A percentile compares a stretch with the other conserved stretches of the same genome.
Evolutionary conservation across 2,113 vertebrate genomes (phyloP).

Genomic region (Brachirus orientalis): DNA sequence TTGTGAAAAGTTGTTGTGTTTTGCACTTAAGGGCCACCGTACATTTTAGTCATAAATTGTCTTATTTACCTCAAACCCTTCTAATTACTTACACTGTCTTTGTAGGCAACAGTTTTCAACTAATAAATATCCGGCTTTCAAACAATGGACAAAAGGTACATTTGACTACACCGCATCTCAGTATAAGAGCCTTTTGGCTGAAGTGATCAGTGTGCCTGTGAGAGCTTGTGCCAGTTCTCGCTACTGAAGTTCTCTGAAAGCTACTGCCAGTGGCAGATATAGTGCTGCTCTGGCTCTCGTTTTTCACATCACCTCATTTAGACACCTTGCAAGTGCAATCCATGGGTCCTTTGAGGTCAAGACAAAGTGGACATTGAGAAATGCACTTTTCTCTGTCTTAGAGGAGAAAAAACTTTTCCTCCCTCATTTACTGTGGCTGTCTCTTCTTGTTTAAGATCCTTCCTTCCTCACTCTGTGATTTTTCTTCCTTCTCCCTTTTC

Average conservation of each 20-base stretch:
- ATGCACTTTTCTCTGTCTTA: conserved; percentile 50
- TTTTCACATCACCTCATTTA: conserved; percentile 61
- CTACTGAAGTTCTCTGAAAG: conserved; percentile 45
- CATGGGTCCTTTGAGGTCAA: conserved; percentile 63
- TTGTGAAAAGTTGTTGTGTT: too few species aligned
- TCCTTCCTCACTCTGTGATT: conserved; percentile 10
- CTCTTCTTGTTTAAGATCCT: not conserved
- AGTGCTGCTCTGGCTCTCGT: conserved; percentile 45
- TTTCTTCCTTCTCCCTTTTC: not conserved
- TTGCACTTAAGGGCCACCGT: too few species aligned
- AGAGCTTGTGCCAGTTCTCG: conserved; percentile 4
- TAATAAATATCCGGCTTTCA: conserved; percentile 22
- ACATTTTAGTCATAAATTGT: too few species aligned
- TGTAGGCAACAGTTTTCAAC: not conserved
- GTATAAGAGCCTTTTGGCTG: not conserved
- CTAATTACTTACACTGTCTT: not conserved
- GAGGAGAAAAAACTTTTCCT: conserved; percentile 38
- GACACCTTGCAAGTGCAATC: conserved; percentile 52
- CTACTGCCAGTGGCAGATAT: conserved; percentile 39
- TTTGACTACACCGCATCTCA: not conserved
- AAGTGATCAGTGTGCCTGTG: conserved; percentile 30
- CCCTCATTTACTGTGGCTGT: not conserved
- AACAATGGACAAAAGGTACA: conserved; percentile 13
- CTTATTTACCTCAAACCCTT: too few species aligned
- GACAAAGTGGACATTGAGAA: conserved; percentile 52